Evolutionary conservation across 1,140 invertebrate species (phyloP), one percentile per base, ranked within the genome.

Genomic region (Apocrypta bakeri): DNA sequence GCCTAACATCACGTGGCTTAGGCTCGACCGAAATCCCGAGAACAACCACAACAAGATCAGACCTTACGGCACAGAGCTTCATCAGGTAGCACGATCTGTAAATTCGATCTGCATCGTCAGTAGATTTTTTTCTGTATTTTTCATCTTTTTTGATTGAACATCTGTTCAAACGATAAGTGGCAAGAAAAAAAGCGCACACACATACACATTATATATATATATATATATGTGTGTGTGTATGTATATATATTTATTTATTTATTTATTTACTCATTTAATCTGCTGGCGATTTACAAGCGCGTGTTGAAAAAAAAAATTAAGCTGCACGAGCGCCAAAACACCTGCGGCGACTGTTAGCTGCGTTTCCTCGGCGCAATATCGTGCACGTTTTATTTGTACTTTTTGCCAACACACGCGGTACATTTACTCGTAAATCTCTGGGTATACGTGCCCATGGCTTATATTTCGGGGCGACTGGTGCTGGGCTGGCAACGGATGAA

Each of bases 1-100:
- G 87, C 95, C 96, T 0, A 94, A 93, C 84, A 93, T 97, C 64
- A 93, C 94, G 73, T 98, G 97, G 97, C 85, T 96, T 61, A 93
- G 92, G 85, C 92, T 94, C 40, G 90, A 91, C 84, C 90, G 93
- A 61, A 92, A 92, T 81, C 91, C 92, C 14, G 92, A 90, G 37
- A 92, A 92, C 89, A 92, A 92, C 85, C 91, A 93, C 89, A 92
- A 92, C 85, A 91, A 93, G 31, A 88, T 88, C 24, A 90, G 92
- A 74, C 92, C 93, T 11, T 93, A 92, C 31, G 94, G 94, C 86
- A 93, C 90, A 82, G 79, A 91, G 83, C 91, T 95, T 79, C 48
- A 56, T n/a, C 92, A 95, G 92, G 93, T 94, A 92, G 72, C 79
- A 29, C 61, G 85, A 88, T 29, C 84, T 29, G 82, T 42, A 61